Base-by-base conservation (phyloP, 2,888 invertebrate genomes). In the Zele albiditarsus region DNA sequence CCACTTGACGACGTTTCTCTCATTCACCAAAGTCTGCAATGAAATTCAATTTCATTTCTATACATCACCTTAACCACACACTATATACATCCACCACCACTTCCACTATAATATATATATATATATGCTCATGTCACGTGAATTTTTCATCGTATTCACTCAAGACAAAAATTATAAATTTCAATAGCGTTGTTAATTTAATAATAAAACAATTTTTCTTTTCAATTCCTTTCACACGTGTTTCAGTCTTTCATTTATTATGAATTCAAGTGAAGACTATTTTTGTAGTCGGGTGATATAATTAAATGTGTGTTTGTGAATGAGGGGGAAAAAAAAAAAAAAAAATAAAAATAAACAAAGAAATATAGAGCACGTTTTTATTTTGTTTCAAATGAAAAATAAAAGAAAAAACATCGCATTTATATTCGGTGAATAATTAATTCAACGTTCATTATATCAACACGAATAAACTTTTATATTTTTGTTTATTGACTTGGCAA, bases 21-120 rank as follows among this genome's bases (percentile, higher is more conserved):
- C 66, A 58, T 62, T 46, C 60, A 67, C 67, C 71, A n/a, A 65
- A 53, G 25, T 53, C 57, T 53, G 33, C 73, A 69, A 74, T 74
- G 68, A 68, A 74, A 49, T 68, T 27, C 25, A 62, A 62, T 60
- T 33, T 38, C 16, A 14, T 70, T 60, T 57, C 20, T 33, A 20
- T 28, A 12, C 1, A n/a, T 42, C 23, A 42, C 16, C 60, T 62
- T 25, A 5, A 16, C 27, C 46, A 20, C 31, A 28, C 33, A 2
- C 60, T 62, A 46, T 62, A 46, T 71, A 46, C 49, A 42, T 62
- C 27, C 38, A 12, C 12, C 12, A 12, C 5, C 12, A 38, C 38
- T 38, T 2, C 10, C 8, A 12, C 2, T 38, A 31, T 31, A 6
- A 8, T 12, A 38, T 8, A 38, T 38, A 12, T 38, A 38, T 38